phyloP scores from a whole-genome alignment of 2,888 invertebrate species.

The Metopia argyrocephala region DNA sequence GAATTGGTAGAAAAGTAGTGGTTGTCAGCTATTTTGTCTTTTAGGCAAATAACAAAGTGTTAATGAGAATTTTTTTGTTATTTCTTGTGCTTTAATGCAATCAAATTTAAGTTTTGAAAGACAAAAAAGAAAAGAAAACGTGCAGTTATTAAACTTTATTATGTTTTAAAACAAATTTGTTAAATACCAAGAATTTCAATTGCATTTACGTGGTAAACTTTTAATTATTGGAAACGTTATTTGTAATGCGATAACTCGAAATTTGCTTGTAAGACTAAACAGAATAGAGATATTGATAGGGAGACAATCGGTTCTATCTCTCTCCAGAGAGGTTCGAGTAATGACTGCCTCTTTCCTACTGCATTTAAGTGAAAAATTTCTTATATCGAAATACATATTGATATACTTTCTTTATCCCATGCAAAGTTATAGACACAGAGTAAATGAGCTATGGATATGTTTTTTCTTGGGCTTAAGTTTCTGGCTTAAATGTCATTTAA shows the following conservation, averaged over 20 bases:
- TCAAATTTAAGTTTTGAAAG: neutral
- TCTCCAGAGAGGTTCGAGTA: too few relatives aligned
- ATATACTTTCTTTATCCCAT: too few relatives aligned
- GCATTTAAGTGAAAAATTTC: too few relatives aligned
- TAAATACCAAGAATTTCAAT: slow-evolving; percentile 33
- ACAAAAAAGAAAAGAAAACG: slow-evolving; percentile 36
- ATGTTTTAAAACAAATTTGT: slow-evolving; percentile 35
- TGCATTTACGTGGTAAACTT: slow-evolving; percentile 2
- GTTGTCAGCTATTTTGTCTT: slow-evolving; percentile 42
- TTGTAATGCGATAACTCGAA: neutral
- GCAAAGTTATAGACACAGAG: too few relatives aligned
- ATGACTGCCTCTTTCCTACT: too few relatives aligned
- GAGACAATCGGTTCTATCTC: too few relatives aligned
- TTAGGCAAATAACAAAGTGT: slow-evolving; percentile 40
- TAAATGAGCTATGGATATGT: too few relatives aligned
- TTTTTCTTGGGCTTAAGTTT: too few relatives aligned
- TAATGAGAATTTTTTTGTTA: slow-evolving; percentile 32
- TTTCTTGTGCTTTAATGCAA: slow-evolving; percentile 4
- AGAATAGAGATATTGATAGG: too few relatives aligned
- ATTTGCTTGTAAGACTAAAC: too few relatives aligned
- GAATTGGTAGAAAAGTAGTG: slow-evolving; percentile 51
- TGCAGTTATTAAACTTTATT: slow-evolving; percentile 55
- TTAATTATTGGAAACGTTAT: neutral
- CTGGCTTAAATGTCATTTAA: too few relatives aligned
- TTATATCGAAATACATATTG: too few relatives aligned